These are phyloP conservation scores for Ascidia mentula DNA, from an alignment of 23 tunicate species.

Conservation along the genomic window DNA sequence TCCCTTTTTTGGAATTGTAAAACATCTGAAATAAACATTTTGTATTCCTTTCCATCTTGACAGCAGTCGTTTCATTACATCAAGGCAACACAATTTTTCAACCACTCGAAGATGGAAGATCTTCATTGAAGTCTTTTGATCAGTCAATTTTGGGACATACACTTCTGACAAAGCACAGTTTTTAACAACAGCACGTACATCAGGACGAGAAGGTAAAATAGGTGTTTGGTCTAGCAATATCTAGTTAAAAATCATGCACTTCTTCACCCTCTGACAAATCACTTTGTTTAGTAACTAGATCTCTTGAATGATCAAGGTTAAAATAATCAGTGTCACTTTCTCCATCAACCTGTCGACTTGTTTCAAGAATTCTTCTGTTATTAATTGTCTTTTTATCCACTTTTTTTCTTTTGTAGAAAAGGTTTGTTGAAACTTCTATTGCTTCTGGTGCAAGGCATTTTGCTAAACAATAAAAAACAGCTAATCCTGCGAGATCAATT, in stretches of 20 bases:
- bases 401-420: neutral
- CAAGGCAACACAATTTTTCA: neutral
- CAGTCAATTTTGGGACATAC: constrained; percentile 12
- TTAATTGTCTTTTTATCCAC: neutral
- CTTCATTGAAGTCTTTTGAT: neutral
- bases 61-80: neutral
- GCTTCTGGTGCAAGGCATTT: neutral
- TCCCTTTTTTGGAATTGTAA: too few relatives aligned
- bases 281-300: too few relatives aligned
- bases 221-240: too few relatives aligned
- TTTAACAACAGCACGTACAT: too few relatives aligned
- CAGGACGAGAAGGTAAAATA: too few relatives aligned
- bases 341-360: too few relatives aligned
- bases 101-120: constrained; percentile 14
- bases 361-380: neutral
- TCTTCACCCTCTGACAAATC: too few relatives aligned
- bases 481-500: too few relatives aligned
- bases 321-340: too few relatives aligned
- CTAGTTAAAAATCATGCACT: neutral
- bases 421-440: neutral
- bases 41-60: neutral
- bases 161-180: neutral
- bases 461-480: neutral
- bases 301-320: too few relatives aligned
- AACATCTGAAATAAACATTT: too few relatives aligned